Conservation (phyloP, 2,797 vertebrate species). For the Sebastes nivosus region DNA sequence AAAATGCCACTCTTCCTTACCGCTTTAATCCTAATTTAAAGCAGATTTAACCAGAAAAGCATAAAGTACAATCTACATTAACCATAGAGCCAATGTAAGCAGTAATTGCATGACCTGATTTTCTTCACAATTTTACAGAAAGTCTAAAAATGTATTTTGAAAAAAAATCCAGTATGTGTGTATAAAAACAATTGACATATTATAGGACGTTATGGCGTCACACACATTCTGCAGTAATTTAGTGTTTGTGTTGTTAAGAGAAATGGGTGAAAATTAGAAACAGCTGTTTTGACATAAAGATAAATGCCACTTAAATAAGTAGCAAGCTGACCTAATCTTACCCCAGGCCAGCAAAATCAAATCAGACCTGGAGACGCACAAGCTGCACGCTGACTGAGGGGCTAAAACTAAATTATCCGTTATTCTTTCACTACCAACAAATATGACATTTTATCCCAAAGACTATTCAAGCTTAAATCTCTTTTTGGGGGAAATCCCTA, state of each 20-base stretch:
- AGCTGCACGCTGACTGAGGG: background rate
- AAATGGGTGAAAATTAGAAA: slow-evolving; percentile 6
- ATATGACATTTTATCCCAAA: background rate
- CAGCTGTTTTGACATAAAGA: slow-evolving; percentile 10
- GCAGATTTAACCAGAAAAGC: slow-evolving; percentile 2
- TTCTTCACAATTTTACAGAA: background rate
- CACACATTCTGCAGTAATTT: background rate
- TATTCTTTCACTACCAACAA: background rate
- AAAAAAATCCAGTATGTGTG: background rate
- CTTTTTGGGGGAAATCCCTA: background rate
- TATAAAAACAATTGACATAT: background rate
- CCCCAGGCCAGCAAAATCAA: background rate
- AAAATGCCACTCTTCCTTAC: slow-evolving; percentile 15
- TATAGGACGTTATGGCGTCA: background rate
- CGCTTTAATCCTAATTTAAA: slow-evolving; percentile 23
- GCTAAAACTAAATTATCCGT: background rate
- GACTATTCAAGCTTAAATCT: background rate
- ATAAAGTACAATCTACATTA: background rate
- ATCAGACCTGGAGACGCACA: background rate
- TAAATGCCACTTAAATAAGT: background rate
- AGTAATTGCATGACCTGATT: background rate
- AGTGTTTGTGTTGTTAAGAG: background rate
- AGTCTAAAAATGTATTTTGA: background rate
- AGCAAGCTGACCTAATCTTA: background rate
- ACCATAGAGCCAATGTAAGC: background rate